Conservation (phyloP, 2,888 invertebrate species). For the Cylindroiulus punctatus region DNA sequence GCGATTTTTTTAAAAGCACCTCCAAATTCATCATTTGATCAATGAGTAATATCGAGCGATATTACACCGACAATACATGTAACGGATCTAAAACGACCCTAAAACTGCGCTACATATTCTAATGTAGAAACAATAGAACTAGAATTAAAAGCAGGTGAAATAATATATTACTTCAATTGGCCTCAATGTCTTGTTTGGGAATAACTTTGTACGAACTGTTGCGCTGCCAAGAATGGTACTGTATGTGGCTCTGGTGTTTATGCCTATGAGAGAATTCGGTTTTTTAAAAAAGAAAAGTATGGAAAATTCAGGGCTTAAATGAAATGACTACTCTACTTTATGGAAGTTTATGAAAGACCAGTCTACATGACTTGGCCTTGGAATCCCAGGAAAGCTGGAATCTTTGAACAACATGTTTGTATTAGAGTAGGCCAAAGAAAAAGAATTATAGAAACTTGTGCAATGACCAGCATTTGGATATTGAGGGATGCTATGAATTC, state of each 20-base stretch:
- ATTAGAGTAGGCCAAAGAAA: neutral
- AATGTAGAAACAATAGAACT: constrained; percentile 49
- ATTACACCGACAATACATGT: neutral
- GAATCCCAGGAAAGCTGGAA: neutral
- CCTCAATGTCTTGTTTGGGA: neutral
- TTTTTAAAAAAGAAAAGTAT: neutral
- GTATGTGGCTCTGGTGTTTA: neutral
- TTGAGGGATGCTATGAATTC: too few species aligned
- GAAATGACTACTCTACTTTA: neutral
- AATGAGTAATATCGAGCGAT: neutral
- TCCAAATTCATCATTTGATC: neutral
- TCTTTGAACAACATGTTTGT: neutral
- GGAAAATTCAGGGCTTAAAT: neutral
- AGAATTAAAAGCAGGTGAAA: constrained; percentile 40
- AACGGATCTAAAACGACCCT: constrained; percentile 50
- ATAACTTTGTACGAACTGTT: neutral
- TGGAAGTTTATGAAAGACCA: neutral
- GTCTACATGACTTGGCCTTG: neutral
- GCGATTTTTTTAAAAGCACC: neutral
- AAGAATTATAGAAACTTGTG: neutral
- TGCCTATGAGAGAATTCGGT: neutral
- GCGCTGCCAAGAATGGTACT: neutral
- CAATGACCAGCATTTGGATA: neutral
- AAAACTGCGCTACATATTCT: constrained; percentile 29
- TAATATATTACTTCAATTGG: constrained; percentile 4